A percentile compares a stretch with the other conserved stretches of the same genome.
phyloP scores from a whole-genome alignment of 2,113 vertebrate species.

The Pantherophis guttatus region DNA sequence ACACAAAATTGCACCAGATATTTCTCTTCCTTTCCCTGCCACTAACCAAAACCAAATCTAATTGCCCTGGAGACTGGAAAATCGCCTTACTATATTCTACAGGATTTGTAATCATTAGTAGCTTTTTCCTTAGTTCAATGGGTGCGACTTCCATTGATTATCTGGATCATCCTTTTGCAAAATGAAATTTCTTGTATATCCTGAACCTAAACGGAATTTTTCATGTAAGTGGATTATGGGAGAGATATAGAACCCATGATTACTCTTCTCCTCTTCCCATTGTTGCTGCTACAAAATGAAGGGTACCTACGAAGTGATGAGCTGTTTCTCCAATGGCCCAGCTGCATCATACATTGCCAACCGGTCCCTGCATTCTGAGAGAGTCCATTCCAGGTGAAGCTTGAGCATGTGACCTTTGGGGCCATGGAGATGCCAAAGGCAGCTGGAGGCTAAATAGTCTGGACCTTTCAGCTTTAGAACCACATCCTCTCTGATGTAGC shows the following conservation, averaged over 20 bases:
- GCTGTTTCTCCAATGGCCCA: conserved; percentile 72
- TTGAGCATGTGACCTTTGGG: conserved; percentile 78
- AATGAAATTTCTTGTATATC: neutral
- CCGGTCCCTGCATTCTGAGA: conserved; percentile 83
- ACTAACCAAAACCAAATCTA: neutral
- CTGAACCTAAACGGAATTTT: neutral
- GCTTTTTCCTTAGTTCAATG: neutral
- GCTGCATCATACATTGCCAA: conserved; percentile 81
- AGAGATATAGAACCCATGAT: neutral
- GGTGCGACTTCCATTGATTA: neutral
- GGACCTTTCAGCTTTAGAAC: conserved; percentile 76
- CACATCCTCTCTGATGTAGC: conserved; percentile 67
- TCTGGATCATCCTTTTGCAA: neutral
- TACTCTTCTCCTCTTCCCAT: no score
- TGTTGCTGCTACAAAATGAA: neutral
- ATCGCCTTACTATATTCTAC: neutral
- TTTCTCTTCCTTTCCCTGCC: neutral
- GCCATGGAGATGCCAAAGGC: conserved; percentile 88
- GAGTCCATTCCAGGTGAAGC: conserved; percentile 83
- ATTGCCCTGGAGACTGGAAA: neutral
- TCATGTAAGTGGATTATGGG: neutral
- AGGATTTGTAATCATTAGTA: neutral
- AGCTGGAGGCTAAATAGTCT: conserved; percentile 76
- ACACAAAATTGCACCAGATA: neutral
- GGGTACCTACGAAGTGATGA: conserved; percentile 89